phyloP scores from a whole-genome alignment of 2,888 invertebrate genomes.

The Oscheius sp. region DNA sequence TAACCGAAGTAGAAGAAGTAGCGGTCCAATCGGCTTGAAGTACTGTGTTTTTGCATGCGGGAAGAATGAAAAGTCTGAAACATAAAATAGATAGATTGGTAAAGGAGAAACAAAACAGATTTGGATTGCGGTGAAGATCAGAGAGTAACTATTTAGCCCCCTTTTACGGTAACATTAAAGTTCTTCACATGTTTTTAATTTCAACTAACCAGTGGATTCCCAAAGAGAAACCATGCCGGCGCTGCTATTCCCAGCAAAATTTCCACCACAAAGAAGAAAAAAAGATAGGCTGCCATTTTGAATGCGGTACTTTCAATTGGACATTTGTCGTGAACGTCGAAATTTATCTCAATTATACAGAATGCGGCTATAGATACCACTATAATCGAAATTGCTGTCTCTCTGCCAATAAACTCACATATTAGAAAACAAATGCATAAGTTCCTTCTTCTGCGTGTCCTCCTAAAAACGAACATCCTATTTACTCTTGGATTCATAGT shows the following conservation, averaged over 20 bases:
- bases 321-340: not conserved
- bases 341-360: not conserved
- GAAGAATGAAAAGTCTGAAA: too few species aligned
- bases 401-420: not conserved
- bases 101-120: too few species aligned
- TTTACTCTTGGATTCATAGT: not conserved
- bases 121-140: too few species aligned
- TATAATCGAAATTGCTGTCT: not conserved
- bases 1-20: conserved; percentile 4
- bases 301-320: not conserved
- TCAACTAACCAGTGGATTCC: too few species aligned
- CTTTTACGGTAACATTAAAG: too few species aligned
- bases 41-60: too few species aligned
- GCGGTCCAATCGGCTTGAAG: not conserved
- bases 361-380: not conserved
- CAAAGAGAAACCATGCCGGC: not conserved
- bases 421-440: not conserved
- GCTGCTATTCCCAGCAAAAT: not conserved
- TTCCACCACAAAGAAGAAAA: not conserved
- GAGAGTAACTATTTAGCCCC: too few species aligned
- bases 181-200: too few species aligned
- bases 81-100: not conserved
- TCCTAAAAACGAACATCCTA: not conserved
- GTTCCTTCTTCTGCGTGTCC: too few species aligned
- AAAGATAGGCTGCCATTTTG: not conserved